Conservation (phyloP, 2,888 invertebrate genomes). For the Anoplius nigerrimus region DNA sequence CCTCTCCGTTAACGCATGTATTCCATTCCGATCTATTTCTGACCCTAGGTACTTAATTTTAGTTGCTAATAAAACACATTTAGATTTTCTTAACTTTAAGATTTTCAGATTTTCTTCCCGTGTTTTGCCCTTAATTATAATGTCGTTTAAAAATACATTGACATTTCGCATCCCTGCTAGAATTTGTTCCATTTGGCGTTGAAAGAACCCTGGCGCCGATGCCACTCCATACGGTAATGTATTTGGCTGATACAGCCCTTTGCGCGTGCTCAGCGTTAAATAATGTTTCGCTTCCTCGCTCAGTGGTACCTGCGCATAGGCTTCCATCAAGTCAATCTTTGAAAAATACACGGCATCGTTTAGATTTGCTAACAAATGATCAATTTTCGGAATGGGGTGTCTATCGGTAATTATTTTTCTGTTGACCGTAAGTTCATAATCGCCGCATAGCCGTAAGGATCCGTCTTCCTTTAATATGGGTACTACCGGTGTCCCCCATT, state of each 20-base stretch:
- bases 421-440: slow-evolving; percentile 58
- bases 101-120: slow-evolving; percentile 46
- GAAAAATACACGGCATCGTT: slow-evolving; percentile 52
- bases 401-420: slow-evolving; percentile 49
- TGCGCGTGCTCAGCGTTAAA: slow-evolving; percentile 34
- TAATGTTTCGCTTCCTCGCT: slow-evolving; percentile 23
- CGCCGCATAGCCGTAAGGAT: slow-evolving; percentile 50
- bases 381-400: slow-evolving; percentile 56
- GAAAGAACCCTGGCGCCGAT: slow-evolving; percentile 34
- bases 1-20: slow-evolving; percentile 15
- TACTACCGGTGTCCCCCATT: slow-evolving; percentile 66
- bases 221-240: slow-evolving; percentile 23
- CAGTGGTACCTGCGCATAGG: slow-evolving; percentile 32
- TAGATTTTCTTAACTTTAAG: slow-evolving; percentile 46
- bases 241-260: slow-evolving; percentile 23
- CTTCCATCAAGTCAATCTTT: slow-evolving; percentile 45
- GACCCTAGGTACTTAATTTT: slow-evolving; percentile 57
- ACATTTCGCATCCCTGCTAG: slow-evolving; percentile 32
- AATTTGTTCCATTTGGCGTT: slow-evolving; percentile 29
- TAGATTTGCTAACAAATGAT: slow-evolving; percentile 51
- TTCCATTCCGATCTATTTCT: slow-evolving; percentile 44
- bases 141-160: slow-evolving; percentile 40
- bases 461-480: slow-evolving; percentile 57
- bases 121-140: slow-evolving; percentile 40
- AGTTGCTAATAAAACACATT: slow-evolving; percentile 55